Evolutionary conservation across 1,140 invertebrate genomes (phyloP), one percentile per base, ranked within the genome.

Genomic region (Acromyrmex heyeri): DNA sequence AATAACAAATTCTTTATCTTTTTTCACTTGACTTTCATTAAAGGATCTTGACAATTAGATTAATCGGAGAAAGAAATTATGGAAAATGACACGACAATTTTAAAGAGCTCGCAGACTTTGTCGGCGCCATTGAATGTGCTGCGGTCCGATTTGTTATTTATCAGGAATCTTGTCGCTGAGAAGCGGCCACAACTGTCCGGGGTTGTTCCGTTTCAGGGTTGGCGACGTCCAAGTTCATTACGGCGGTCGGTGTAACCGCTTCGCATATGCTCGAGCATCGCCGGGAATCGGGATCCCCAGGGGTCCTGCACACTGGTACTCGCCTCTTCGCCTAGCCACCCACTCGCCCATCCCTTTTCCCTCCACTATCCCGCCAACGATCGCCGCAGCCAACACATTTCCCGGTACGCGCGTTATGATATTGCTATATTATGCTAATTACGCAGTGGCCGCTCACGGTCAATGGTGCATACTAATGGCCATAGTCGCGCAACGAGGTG

Each of bases 381-480:
- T 76, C 86, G 88, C 73, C 65, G 57, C 34, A 38, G 86, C 81
- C 88, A 86, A 91, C 87, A 90, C 88, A 91, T 91, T 89, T 89
- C 89, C 88, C 91, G 34, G 79, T 87, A 85, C 91, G 79, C 87
- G 75, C 86, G 88, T 89, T 91, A 92, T 91, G 89, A 93, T 93
- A 94, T 94, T 79, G 91, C 92, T 91, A 91, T 93, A 94, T 94
- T 94, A 94, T 94, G 93, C 91, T 94, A 93, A 94, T 93, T 92
- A 92, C 88, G 77, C 77, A 86, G 85, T 79, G 77, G 87, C 87
- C 78, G 87, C 88, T 91, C 92, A 90, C 83, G 88, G 91, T 92
- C 93, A 93, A 91, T 93, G 90, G 88, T 91, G 92, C 93, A 92
- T 93, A 93, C 91, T 91, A 93, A 93, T 92, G 90, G 89, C 88